Base-by-base conservation (phyloP, 2,888 invertebrate species). In the Sarcophaga subvicina region DNA sequence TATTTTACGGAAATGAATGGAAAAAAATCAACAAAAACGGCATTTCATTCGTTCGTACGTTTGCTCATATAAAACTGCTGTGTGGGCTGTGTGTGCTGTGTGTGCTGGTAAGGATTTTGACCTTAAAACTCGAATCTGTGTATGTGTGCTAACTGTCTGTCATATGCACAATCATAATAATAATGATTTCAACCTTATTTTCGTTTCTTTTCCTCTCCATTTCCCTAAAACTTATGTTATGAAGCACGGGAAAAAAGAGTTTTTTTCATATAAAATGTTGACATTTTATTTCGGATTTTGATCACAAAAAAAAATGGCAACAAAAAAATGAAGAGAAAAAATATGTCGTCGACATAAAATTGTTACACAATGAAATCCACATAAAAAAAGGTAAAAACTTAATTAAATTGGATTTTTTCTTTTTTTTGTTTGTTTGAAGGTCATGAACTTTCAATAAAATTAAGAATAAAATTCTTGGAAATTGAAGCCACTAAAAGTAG, bases 111-210 rank as follows among this genome's bases (percentile, higher is more conserved):
- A 86, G 83, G 83, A 83, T 86, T 86, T 86, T 81, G 86, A 86
- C 86, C 83, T 86, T 86, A 86, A 86, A 85, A 86, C 12, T 54
- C 14, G 17, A 14, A 54, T 63, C 73, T 69, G 54, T 54, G 59
- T 59, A 84, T 78, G 72, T 77, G 67, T 83, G 83, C 75, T 83
- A 86, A 83, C 80, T 83, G 86, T 83, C 78, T 83, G 86, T 83
- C 78, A 80, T 49, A 78, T 63, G 80, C 69, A 77, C 72, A 73
- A 83, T 64, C 72, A 54, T 54, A 54, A 54, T 17, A 54, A 54
- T 54, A 54, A 54, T 54, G 54, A 75, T 64, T 73, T 75, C 69
- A 75, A 64, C 22, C 27, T 60, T 80, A 25, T 37, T 67, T 69
- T 3, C 22, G 54, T 37, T 72, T 3, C 22, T 63, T 37, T 72